Evolutionary conservation across 2,113 vertebrate genomes (phyloP), one percentile per base, ranked within the genome.

Genomic region (Mormoops blainvillei): DNA sequence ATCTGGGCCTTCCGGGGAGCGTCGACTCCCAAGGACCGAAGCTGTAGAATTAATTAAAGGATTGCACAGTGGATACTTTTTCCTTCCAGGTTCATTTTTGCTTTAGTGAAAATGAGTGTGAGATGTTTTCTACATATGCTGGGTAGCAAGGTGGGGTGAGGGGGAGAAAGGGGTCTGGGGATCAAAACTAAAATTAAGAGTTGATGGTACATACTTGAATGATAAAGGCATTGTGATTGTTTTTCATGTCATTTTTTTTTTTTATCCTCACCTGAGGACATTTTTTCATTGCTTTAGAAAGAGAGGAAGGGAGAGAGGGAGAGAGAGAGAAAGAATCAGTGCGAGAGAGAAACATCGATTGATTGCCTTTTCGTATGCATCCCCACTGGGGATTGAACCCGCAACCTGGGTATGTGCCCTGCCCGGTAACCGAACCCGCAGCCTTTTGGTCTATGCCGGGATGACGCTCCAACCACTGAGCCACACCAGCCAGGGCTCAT

Each of bases 1-100:
- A 33, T 12, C 22, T n/a, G 45, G 63, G 61, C 48, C 82, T 38
- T 43, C 43, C 19, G 50, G 22, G 24, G 0, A 19, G 48, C 33
- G 22, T 26, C 77, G 1, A 0, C 31, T 15, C 61, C 82, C 9
- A 3, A 74, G 14, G 2, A 36, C n/a, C 1, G 0, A 52, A 2
- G 14, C 58, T 78, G 48, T 26, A 20, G n/a, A 89, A 58, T 45
- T 19, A 14, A 76, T 43, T 7, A 22, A 28, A 36, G 54, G 19
- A 19, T 76, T 89, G 24, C 18, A 12, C 43, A 4, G 28, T 0
- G 18, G 43, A 77, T 33, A 3, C 24, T 9, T 48, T 33, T 13
- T 4, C n/a, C 43, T 52, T 4, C 48, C 28, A 16, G 18, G 78
- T 68, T 67, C 22, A 10, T 54, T 74, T 65, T 68, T 77, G 24